A percentile compares a stretch with the other conserved stretches of the same genome.
Evolutionary conservation across 2,113 vertebrate genomes (phyloP).

Genomic region (Verasper variegatus): DNA sequence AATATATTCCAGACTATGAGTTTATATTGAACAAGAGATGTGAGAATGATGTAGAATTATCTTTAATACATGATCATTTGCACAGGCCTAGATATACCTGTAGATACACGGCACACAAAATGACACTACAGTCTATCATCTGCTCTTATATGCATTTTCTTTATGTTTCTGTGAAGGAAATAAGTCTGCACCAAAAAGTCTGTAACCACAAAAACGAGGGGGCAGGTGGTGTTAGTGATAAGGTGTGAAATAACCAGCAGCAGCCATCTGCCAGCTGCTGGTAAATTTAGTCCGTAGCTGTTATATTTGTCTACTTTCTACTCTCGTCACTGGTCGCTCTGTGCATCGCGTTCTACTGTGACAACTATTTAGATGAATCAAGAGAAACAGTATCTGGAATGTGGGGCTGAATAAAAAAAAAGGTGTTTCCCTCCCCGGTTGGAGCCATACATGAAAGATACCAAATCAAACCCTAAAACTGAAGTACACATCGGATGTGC

Average conservation of each 20-base stretch:
- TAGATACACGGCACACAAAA: not conserved
- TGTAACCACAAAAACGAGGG: not conserved
- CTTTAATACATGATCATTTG: too few relatives aligned
- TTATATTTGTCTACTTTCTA: not conserved
- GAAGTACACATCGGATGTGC: not conserved
- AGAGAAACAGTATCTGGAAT: not conserved
- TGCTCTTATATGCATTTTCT: not conserved
- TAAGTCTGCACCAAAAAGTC: not conserved
- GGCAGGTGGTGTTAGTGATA: not conserved
- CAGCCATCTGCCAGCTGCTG: not conserved
- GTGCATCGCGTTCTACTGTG: not conserved
- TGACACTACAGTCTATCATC: not conserved
- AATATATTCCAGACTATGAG: not conserved
- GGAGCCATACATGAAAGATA: not conserved
- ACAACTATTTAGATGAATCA: not conserved
- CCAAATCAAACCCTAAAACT: not conserved
- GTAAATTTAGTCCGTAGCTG: slow-evolving; percentile 15
- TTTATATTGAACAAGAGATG: not conserved
- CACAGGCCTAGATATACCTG: not conserved
- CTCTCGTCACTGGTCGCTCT: not conserved
- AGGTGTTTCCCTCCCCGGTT: not conserved
- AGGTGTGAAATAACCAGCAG: slow-evolving; percentile 6
- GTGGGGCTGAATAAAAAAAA: not conserved
- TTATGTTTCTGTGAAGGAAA: not conserved
- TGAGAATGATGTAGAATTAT: not conserved